Conservation (phyloP, 1,140 invertebrate species). For the Caerostris darwini region DNA sequence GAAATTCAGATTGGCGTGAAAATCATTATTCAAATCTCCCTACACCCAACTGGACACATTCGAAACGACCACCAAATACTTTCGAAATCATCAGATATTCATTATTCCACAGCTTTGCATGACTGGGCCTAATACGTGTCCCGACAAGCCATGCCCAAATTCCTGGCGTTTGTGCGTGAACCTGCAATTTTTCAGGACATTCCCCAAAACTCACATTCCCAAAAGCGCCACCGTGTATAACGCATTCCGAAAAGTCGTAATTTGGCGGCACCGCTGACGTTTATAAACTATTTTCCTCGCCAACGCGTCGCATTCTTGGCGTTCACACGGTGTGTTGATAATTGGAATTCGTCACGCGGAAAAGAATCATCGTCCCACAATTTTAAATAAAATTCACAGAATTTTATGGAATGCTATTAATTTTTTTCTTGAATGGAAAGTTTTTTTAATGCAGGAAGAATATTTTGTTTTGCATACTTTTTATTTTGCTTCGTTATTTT, state of each 20-base stretch:
- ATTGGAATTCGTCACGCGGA: slow-evolving; percentile 35
- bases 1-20: not conserved
- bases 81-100: slow-evolving; percentile 56
- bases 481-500: no score
- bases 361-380: not conserved
- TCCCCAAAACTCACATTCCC: slow-evolving; percentile 7
- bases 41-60: slow-evolving; percentile 8
- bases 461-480: no score
- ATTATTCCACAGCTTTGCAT: slow-evolving; percentile 12
- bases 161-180: slow-evolving; percentile 52
- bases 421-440: not conserved
- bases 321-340: slow-evolving; percentile 43
- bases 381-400: not conserved
- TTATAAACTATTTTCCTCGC: slow-evolving; percentile 74
- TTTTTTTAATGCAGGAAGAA: no score
- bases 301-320: slow-evolving; percentile 58
- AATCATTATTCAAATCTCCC: slow-evolving; percentile 18
- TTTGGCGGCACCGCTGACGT: slow-evolving; percentile 63
- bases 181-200: slow-evolving; percentile 57
- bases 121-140: slow-evolving; percentile 36
- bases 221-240: not conserved
- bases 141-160: slow-evolving; percentile 28
- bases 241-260: slow-evolving; percentile 63
- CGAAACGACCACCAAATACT: slow-evolving; percentile 27
- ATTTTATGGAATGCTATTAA: not conserved